A percentile compares a stretch with the other conserved stretches of the same genome.
Evolutionary conservation across 2,888 invertebrate genomes (phyloP).

Genomic region (Sinelater perroti): DNA sequence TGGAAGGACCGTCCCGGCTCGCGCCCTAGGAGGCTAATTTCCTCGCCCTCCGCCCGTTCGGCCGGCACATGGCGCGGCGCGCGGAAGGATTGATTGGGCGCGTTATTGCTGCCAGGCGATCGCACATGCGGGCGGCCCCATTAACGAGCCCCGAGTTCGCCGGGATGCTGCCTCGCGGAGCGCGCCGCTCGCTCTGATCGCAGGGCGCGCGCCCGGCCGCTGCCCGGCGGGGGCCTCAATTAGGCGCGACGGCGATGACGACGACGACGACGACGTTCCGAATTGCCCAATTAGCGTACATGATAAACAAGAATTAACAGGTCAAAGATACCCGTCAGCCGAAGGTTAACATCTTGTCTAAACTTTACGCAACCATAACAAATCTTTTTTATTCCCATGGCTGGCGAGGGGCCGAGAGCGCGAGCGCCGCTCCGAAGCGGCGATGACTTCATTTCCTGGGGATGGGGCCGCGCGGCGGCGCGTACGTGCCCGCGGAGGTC

Average conservation of each 20-base stretch:
- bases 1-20: conserved; percentile 21
- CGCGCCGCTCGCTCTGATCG: no score
- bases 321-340: conserved; percentile 15
- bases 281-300: conserved; percentile 4
- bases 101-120: conserved; percentile 21
- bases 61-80: background rate
- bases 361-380: conserved; percentile 17
- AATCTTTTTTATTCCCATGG: conserved; percentile 4
- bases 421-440: no score
- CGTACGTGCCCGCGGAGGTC: no score
- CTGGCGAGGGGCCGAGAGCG: no score
- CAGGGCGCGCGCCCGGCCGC: no score
- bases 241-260: no score
- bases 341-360: conserved; percentile 24
- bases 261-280: no score
- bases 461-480: no score
- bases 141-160: conserved; percentile 28
- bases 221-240: no score
- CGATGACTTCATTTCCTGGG: no score
- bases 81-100: conserved; percentile 10
- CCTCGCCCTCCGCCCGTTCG: background rate
- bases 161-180: no score
- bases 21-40: conserved; percentile 25
- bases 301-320: conserved; percentile 19
- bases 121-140: conserved; percentile 25